phyloP scores from a whole-genome alignment of 2,113 vertebrate species.

The Microcebus jonahi region DNA sequence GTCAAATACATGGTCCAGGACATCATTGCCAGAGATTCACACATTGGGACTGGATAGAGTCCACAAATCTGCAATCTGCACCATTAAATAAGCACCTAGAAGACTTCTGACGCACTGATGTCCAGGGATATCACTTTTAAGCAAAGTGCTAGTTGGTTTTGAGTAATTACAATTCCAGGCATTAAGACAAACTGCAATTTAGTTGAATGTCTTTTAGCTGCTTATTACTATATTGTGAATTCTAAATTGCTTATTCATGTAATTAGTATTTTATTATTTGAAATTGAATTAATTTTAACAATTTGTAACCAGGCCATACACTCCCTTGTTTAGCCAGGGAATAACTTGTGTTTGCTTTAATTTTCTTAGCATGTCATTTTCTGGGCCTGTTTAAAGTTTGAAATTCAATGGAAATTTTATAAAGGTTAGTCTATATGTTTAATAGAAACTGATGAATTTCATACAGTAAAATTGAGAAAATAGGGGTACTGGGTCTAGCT shows the following conservation, averaged over 20 bases:
- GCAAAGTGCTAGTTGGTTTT: background rate
- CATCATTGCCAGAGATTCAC: background rate
- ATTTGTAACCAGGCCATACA: background rate
- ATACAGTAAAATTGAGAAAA: background rate
- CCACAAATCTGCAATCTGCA: background rate
- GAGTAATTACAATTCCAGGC: background rate
- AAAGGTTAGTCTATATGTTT: background rate
- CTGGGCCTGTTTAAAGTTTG: background rate
- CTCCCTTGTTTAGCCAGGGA: background rate
- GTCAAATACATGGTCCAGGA: background rate
- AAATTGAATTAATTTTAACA: conserved; percentile 13
- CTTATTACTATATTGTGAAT: background rate
- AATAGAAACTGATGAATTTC: background rate
- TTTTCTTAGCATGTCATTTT: background rate
- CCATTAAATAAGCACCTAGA: background rate
- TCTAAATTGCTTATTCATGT: background rate
- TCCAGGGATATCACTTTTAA: background rate
- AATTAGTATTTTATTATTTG: conserved; percentile 24
- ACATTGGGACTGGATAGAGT: background rate
- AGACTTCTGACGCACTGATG: background rate
- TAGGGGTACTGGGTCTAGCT: background rate
- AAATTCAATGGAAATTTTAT: background rate
- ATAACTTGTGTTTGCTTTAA: background rate
- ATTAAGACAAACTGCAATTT: background rate
- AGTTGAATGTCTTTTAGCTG: background rate